A percentile compares a stretch with the other conserved stretches of the same genome.
Evolutionary conservation across 30 jellyfish, hydroid and myxozoan genomes (phyloP).

Genomic region (Pseudorhiza aurosa): DNA sequence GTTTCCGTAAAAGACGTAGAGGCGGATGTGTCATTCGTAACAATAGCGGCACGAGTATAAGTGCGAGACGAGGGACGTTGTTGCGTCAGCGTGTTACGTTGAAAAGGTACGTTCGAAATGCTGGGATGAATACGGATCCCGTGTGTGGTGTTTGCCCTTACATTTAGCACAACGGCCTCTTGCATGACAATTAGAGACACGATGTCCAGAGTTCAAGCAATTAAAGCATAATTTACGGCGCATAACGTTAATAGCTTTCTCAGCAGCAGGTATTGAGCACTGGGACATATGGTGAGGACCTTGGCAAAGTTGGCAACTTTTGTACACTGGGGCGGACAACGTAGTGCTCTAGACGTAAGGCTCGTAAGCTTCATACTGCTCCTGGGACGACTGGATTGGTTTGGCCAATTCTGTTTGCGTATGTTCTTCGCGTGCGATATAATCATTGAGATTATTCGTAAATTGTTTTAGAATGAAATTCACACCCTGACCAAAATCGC

Average conservation of each 20-base stretch:
- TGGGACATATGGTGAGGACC: constrained; percentile 37
- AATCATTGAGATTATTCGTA: constrained; percentile 22
- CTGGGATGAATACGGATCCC: constrained; percentile 31
- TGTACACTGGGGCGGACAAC: constrained; percentile 15
- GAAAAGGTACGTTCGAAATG: neutral
- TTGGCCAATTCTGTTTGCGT: neutral
- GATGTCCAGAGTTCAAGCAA: constrained; percentile 35
- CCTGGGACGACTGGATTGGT: constrained; percentile 9
- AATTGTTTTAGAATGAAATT: constrained; percentile 4
- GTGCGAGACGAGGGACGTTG: constrained; percentile 41
- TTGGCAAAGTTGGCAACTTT: constrained; percentile 37
- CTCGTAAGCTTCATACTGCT: constrained; percentile 3
- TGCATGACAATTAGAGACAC: constrained; percentile 30
- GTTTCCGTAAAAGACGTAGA: constrained; percentile 6
- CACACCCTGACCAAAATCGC: constrained; percentile 11
- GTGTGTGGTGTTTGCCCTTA: constrained; percentile 36
- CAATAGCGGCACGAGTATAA: constrained; percentile 3
- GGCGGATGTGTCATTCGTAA: constrained; percentile 3
- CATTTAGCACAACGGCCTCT: constrained; percentile 41
- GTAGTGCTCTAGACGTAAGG: constrained; percentile 31
- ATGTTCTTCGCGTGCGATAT: constrained; percentile 22
- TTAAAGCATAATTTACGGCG: constrained; percentile 23
- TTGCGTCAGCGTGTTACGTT: neutral
- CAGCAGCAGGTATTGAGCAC: constrained; percentile 37
- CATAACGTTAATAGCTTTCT: constrained; percentile 3